These are phyloP conservation scores for Trissolcus brochymenae DNA, from an alignment of 2,888 invertebrate genomes.

Conservation along the genomic window DNA sequence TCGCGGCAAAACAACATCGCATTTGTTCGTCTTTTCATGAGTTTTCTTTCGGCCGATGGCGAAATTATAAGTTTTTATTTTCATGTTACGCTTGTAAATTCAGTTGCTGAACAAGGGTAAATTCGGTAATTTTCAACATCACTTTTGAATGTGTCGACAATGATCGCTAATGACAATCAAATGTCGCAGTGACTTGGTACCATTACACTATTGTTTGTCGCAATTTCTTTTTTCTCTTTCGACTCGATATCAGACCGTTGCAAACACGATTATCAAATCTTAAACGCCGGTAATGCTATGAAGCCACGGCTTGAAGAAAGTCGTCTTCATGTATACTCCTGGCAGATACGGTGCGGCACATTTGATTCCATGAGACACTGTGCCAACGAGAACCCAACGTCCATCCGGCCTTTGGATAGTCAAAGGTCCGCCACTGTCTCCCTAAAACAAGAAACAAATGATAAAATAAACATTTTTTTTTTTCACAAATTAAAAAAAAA, in stretches of 20 bases:
- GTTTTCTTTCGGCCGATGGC: constrained; percentile 45
- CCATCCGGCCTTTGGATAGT: constrained; percentile 90
- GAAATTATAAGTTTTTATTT: constrained; percentile 9
- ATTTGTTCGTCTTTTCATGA: constrained; percentile 6
- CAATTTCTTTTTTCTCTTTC: constrained; percentile 5
- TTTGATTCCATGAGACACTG: constrained; percentile 96
- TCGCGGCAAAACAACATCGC: constrained; percentile 29
- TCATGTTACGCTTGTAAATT: constrained; percentile 32
- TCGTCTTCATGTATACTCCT: constrained; percentile 95
- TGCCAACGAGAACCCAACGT: constrained; percentile 91
- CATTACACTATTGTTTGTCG: neutral
- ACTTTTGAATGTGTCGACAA: no score
- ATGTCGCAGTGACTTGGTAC: no score
- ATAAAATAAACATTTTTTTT: no score
- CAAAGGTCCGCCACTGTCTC: constrained; percentile 94
- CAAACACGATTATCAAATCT: no score
- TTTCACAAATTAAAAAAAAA: no score
- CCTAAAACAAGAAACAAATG: constrained; percentile 79
- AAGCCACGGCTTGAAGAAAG: constrained; percentile 94
- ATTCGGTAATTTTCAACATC: constrained; percentile 1
- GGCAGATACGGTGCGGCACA: constrained; percentile 94
- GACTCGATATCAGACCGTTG: constrained; percentile 14
- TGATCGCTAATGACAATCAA: no score
- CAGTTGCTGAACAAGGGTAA: constrained; percentile 11
- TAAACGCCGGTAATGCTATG: constrained; percentile 88